Evolutionary conservation across 2,113 vertebrate species (phyloP).

Genomic region (Mastomys natalensis): DNA sequence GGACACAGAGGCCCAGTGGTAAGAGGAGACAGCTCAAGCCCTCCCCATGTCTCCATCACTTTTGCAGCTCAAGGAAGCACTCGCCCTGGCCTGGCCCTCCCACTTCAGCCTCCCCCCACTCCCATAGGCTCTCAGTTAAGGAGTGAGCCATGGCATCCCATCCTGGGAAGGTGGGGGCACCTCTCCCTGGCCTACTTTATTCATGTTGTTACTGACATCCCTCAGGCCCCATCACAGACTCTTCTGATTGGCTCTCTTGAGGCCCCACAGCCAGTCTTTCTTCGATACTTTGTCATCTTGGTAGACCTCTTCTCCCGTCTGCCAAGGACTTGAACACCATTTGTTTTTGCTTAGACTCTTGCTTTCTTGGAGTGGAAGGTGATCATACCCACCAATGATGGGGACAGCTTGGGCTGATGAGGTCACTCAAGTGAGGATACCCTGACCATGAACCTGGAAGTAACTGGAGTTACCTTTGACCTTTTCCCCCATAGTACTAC

Average conservation of each 20-base stretch:
- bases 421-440: neutral
- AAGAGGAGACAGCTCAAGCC: neutral
- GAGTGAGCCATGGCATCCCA: neutral
- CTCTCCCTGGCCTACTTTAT: neutral
- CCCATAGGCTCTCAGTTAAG: neutral
- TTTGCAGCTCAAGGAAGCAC: neutral
- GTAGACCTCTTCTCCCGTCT: neutral
- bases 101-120: neutral
- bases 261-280: neutral
- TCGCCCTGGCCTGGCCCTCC: neutral
- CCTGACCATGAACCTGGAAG: neutral
- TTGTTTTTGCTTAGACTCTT: neutral
- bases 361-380: neutral
- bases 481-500: neutral
- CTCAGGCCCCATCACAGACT: neutral
- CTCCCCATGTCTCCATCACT: neutral
- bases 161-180: neutral
- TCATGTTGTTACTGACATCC: neutral
- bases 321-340: neutral
- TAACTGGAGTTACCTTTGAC: neutral
- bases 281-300: neutral
- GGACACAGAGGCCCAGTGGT: neutral
- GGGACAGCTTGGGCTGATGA: neutral
- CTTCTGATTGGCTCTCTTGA: neutral
- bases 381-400: neutral